Evolutionary conservation across 2,797 vertebrate species (phyloP), one percentile per base, ranked within the genome.

Genomic region (Coracias cyanogaster): DNA sequence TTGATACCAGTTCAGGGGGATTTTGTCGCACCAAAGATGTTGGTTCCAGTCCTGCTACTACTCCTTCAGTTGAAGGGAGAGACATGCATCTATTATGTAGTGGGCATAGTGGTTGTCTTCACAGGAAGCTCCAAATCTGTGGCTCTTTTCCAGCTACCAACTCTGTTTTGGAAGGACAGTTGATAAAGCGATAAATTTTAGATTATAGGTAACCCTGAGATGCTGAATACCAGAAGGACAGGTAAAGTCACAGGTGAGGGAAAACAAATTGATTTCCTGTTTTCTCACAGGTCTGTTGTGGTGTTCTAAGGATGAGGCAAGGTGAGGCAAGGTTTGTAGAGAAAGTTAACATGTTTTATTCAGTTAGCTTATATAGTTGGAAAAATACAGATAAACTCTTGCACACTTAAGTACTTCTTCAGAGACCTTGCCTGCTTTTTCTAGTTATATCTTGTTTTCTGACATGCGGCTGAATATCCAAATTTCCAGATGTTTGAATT

Each of bases 401-500:
- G 37, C 29, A 28, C 37, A 37, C 13, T 12, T 72, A 81, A 88
- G 14, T 33, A 46, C 37, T 69, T 83, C 49, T 62, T 89, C 37
- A 66, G 54, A 72, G 35, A 51, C 13, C 21, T 77, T 80, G 55
- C 6, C 16, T 86, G 29, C 28, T 49, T 91, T 57, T 69, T 5
- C 43, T 13, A 64, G 14, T 24, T 58, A 12, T 16, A 25, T 62
- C 1, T 39, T 48, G 6, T 84, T 84, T 89, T 84, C 52, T 71
- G 6, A 58, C n/a, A 43, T 72, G 73, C 43, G 48, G 12, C 20
- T 62, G 70, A 91, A 79, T 76, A 60, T 35, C 81, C 69, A 46
- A 58, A 48, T 82, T 93, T 93, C 57, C 19, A 25, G 12, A 67
- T 35, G 12, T 58, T 52, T 78, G 79, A 74, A 61, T 85, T 72